These are phyloP conservation scores for Sebastiscus albofasciatus DNA, from an alignment of 2,797 vertebrate species.

Conservation along the genomic window DNA sequence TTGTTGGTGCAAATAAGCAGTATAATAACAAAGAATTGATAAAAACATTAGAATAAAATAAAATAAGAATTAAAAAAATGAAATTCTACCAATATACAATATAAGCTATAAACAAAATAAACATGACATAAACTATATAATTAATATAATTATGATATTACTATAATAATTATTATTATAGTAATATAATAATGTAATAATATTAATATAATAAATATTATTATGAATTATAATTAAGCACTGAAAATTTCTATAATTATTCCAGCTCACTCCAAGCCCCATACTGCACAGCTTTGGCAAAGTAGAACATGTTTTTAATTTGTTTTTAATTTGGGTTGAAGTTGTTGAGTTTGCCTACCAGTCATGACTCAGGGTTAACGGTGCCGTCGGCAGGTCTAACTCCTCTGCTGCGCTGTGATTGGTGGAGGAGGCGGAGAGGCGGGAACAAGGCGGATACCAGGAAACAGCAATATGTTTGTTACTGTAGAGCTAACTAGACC, in stretches of 20 bases:
- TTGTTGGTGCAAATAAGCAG: too few species aligned
- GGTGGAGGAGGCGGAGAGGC: slow-evolving; percentile 33
- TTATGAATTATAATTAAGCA: neutral
- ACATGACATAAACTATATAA: too few species aligned
- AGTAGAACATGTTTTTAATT: neutral
- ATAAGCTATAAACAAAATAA: too few species aligned
- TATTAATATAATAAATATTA: too few species aligned
- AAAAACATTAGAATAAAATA: too few species aligned
- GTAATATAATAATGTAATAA: too few species aligned
- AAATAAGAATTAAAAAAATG: too few species aligned
- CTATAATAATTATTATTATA: too few species aligned
- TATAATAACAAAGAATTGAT: too few species aligned
- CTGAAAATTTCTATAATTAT: neutral
- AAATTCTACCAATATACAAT: too few species aligned
- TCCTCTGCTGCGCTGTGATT: slow-evolving; percentile 43
- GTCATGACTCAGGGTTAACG: neutral
- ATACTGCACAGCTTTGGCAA: neutral
- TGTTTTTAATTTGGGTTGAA: neutral
- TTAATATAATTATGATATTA: neutral
- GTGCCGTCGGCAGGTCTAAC: fast-evolving
- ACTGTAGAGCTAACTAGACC: too few species aligned
- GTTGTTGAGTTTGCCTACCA: neutral
- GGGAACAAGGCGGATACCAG: slow-evolving; percentile 36
- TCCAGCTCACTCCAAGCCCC: neutral
- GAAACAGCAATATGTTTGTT: slow-evolving; percentile 33